These are phyloP conservation scores for Blastomussa wellsi DNA, from an alignment of 92 coral and sea anemone species.

Conservation along the genomic window DNA sequence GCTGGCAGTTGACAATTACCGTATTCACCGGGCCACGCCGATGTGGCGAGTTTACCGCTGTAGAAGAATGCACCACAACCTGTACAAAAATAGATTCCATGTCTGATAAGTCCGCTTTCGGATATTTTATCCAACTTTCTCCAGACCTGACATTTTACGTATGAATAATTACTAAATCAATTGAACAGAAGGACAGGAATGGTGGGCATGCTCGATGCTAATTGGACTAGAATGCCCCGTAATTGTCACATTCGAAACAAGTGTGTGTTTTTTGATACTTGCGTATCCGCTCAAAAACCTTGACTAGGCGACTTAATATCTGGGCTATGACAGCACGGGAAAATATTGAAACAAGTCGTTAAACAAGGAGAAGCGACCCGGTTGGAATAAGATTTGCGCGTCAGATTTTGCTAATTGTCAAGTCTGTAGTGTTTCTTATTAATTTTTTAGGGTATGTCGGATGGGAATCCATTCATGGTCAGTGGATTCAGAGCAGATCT, in stretches of 20 bases:
- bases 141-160: slow-evolving; percentile 53
- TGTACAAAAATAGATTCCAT: not conserved
- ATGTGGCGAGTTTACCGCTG: slow-evolving; percentile 24
- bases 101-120: slow-evolving; percentile 22
- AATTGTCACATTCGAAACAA: slow-evolving; percentile 77
- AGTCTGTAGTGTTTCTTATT: slow-evolving; percentile 60
- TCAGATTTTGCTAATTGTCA: slow-evolving; percentile 59
- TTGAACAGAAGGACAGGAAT: slow-evolving; percentile 45
- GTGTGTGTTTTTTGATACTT: slow-evolving; percentile 51
- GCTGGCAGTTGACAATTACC: slow-evolving; percentile 39
- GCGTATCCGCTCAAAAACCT: slow-evolving; percentile 53
- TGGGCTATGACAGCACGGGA: slow-evolving; percentile 45
- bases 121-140: slow-evolving; percentile 43
- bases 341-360: slow-evolving; percentile 68
- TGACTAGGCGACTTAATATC: slow-evolving; percentile 54
- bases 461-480: slow-evolving; percentile 24
- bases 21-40: slow-evolving; percentile 17
- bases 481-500: not conserved
- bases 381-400: slow-evolving; percentile 36
- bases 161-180: slow-evolving; percentile 79
- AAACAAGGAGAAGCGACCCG: slow-evolving; percentile 45
- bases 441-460: slow-evolving; percentile 54
- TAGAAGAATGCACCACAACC: slow-evolving; percentile 29
- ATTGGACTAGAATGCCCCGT: slow-evolving; percentile 70
- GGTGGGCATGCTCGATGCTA: slow-evolving; percentile 54